Conservation (phyloP, 2,113 vertebrate genomes). For the Platysternon megacephalum region DNA sequence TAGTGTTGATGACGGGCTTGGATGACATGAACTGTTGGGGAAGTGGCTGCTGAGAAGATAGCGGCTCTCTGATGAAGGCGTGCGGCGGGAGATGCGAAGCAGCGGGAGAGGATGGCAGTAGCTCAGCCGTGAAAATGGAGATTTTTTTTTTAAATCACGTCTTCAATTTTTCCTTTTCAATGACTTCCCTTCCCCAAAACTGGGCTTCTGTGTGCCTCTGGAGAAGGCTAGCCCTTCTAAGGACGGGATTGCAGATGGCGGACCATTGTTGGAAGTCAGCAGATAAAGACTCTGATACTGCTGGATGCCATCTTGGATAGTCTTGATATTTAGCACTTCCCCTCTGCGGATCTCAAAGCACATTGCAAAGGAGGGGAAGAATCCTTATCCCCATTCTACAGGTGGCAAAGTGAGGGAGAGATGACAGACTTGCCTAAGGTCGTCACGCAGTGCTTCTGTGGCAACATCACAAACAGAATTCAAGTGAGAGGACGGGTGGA, state of each 20-base stretch:
- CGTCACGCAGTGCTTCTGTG: not conserved
- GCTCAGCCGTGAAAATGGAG: not conserved
- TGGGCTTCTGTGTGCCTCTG: not conserved
- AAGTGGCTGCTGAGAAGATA: not conserved
- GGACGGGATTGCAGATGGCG: not conserved
- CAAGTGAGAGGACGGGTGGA: not conserved
- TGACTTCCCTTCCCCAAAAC: not conserved
- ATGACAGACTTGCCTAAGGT: not conserved
- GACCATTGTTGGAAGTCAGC: not conserved
- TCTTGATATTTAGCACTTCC: not conserved
- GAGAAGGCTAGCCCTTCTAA: not conserved
- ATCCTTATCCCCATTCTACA: not conserved
- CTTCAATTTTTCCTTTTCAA: not conserved
- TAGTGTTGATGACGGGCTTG: not conserved
- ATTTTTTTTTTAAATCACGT: not conserved
- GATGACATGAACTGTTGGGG: not conserved
- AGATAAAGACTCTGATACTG: not conserved
- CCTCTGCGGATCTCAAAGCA: not conserved
- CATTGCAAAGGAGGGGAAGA: not conserved
- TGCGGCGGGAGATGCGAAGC: no score
- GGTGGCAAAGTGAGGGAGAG: not conserved
- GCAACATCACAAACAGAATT: not conserved
- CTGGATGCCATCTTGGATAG: not conserved
- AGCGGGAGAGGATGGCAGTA: not conserved
- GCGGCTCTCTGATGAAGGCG: not conserved